Base-by-base conservation (phyloP, 2,888 invertebrate genomes). In the Pasiphila rectangulata region DNA sequence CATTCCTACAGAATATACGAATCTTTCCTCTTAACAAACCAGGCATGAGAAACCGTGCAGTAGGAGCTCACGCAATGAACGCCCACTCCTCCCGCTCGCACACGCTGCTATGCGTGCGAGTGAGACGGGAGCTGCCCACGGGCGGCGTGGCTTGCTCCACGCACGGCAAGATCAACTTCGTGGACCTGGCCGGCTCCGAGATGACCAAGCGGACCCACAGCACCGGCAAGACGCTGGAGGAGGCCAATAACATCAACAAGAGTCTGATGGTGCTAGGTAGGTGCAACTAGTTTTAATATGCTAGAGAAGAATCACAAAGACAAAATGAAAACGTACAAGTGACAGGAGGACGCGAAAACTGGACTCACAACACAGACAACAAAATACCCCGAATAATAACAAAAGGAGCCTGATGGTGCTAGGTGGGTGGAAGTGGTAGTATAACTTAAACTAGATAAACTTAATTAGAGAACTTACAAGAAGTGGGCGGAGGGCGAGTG, bases 241-340 rank as follows among this genome's bases (percentile, higher is more conserved):
- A 98, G 74, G 97, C 98, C 0, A 98, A 98, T 72, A 98, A 98
- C 78, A 98, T 98, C 58, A 98, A 98, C 75, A 96, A 97, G 75
- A 97, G 97, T 71, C 90, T 98, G 0, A 96, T 98, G 94, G 97
- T 98, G 2, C 83, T 98, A 61, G 97, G 96, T 95, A 69, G 89
- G 87, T 51, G n/a, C n/a, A n/a, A n/a, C n/a, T n/a, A n/a, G n/a
- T n/a, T n/a, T n/a, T n/a, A n/a, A n/a, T n/a, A n/a, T n/a, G n/a
- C n/a, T n/a, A n/a, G n/a, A n/a, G n/a, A n/a, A n/a, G n/a, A n/a
- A n/a, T n/a, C n/a, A n/a, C n/a, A n/a, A n/a, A n/a, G n/a, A n/a
- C n/a, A n/a, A n/a, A n/a, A n/a, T n/a, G n/a, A n/a, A n/a, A n/a
- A n/a, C n/a, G n/a, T n/a, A n/a, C n/a, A n/a, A n/a, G n/a, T n/a